These are phyloP conservation scores for Amyelois transitella DNA, from an alignment of 1,140 invertebrate species.

Conservation along the genomic window DNA sequence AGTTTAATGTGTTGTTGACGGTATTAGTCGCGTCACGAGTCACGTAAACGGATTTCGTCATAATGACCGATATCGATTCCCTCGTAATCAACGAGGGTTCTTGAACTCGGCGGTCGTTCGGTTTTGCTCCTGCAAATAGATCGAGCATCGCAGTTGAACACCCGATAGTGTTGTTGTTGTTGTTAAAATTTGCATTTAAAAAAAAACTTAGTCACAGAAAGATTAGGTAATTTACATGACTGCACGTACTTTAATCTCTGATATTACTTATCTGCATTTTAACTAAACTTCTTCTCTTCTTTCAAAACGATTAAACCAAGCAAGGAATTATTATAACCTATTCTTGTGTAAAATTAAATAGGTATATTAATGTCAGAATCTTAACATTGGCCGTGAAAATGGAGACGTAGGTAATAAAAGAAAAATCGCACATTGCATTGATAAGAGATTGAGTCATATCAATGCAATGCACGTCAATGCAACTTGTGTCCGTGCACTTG, in stretches of 20 bases:
- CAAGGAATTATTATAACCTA: too few relatives aligned
- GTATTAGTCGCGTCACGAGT: slow-evolving; percentile 6
- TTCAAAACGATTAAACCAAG: too few relatives aligned
- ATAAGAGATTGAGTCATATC: slow-evolving; percentile 28
- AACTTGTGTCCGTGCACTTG: neutral
- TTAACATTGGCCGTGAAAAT: neutral
- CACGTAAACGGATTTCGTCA: slow-evolving; percentile 12
- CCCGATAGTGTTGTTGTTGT: neutral
- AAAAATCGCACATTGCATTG: slow-evolving; percentile 19
- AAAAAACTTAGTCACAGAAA: too few relatives aligned
- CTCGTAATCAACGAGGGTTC: slow-evolving; percentile 1
- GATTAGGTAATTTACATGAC: too few relatives aligned
- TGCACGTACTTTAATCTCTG: too few relatives aligned
- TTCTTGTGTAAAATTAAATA: too few relatives aligned
- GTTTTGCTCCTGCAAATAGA: neutral
- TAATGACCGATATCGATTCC: slow-evolving; percentile 14
- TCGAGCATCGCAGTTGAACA: neutral
- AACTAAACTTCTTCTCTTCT: too few relatives aligned
- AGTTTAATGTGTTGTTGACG: too few relatives aligned
- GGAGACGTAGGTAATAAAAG: neutral
- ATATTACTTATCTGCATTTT: too few relatives aligned
- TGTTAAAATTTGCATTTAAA: neutral
- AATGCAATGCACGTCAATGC: slow-evolving; percentile 18
- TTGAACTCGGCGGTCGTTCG: slow-evolving; percentile 2
- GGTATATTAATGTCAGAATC: neutral